phyloP scores from a whole-genome alignment of 1,140 invertebrate species.

The Musca vetustissima region DNA sequence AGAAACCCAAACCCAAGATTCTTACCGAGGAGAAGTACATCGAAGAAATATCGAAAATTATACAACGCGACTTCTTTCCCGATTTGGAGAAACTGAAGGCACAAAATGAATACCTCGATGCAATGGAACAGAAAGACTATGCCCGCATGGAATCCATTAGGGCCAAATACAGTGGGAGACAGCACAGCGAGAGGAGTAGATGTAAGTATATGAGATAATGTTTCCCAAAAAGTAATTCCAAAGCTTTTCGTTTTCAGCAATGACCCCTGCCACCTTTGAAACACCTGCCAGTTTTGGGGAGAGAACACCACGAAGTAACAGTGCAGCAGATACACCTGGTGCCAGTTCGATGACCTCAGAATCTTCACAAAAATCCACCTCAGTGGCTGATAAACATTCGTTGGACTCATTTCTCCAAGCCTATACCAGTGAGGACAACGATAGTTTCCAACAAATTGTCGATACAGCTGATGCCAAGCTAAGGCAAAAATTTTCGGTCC shows the following conservation, averaged over 20 bases:
- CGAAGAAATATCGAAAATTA: conserved; percentile 89
- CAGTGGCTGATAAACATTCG: conserved; percentile 35
- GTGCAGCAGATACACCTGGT: conserved; percentile 21
- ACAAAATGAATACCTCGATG: conserved; percentile 91
- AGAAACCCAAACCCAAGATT: conserved; percentile 60
- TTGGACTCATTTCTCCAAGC: conserved; percentile 82
- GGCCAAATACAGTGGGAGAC: conserved; percentile 72
- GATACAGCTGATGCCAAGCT: conserved; percentile 75
- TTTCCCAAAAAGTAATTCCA: background rate
- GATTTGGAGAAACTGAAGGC: conserved; percentile 91
- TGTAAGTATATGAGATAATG: conserved; percentile 16
- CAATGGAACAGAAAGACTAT: conserved; percentile 85
- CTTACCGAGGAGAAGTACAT: conserved; percentile 82
- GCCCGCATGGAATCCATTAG: conserved; percentile 83
- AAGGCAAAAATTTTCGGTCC: conserved; percentile 75
- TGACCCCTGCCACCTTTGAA: conserved; percentile 81
- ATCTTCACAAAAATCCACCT: conserved; percentile 24
- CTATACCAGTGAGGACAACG: conserved; percentile 98
- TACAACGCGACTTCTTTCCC: conserved; percentile 96
- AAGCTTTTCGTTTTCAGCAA: conserved; percentile 31
- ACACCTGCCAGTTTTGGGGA: conserved; percentile 63
- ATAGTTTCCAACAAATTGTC: conserved; percentile 92
- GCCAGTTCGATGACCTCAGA: conserved; percentile 8
- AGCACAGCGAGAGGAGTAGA: conserved; percentile 23
- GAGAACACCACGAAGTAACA: conserved; percentile 34